These are phyloP conservation scores for Sebastes kiyomatsui DNA, from an alignment of 2,797 vertebrate genomes.

Conservation along the genomic window DNA sequence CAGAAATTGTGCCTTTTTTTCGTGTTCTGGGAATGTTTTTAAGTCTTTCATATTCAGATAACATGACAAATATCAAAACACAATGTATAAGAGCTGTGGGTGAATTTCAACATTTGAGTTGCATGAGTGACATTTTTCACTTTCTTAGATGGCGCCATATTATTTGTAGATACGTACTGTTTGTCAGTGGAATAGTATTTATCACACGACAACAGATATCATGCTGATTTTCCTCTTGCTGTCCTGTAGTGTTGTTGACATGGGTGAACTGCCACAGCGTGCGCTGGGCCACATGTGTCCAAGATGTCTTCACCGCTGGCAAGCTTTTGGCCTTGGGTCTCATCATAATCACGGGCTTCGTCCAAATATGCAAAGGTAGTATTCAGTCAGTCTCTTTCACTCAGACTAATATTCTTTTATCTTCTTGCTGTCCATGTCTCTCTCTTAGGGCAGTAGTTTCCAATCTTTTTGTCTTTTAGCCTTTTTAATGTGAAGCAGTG, in stretches of 20 bases:
- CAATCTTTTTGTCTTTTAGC: neutral
- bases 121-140: accelerated
- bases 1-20: too few relatives aligned
- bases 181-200: neutral
- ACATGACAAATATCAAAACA: neutral
- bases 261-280: slow-evolving; percentile 90
- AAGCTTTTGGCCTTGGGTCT: slow-evolving; percentile 87
- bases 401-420: neutral
- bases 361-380: slow-evolving; percentile 88
- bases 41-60: neutral
- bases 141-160: neutral
- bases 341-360: slow-evolving; percentile 84
- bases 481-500: neutral
- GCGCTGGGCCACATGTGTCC: slow-evolving; percentile 86
- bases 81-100: neutral
- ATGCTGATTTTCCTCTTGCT: neutral
- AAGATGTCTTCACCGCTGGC: slow-evolving; percentile 87
- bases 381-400: neutral
- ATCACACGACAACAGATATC: neutral
- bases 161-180: neutral
- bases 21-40: too few relatives aligned
- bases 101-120: neutral
- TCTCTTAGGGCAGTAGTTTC: neutral
- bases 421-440: neutral
- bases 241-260: slow-evolving; percentile 82